These are phyloP conservation scores for Mechanitis messenoides DNA, from an alignment of 2,888 invertebrate species.

Conservation along the genomic window DNA sequence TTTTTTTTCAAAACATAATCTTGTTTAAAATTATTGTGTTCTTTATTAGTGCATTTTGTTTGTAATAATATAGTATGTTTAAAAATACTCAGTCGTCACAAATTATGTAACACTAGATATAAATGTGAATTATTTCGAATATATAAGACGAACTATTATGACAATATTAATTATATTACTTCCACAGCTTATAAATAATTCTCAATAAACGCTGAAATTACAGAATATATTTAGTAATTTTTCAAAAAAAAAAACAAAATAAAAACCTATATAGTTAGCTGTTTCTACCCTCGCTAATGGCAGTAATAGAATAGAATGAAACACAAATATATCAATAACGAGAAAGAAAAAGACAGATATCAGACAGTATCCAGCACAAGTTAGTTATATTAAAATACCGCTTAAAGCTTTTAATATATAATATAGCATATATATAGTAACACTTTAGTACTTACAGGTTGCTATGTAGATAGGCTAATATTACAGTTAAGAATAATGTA, in stretches of 20 bases:
- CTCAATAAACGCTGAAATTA: too few relatives aligned
- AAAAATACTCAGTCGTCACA: constrained; percentile 25
- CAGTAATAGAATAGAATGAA: neutral
- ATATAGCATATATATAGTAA: constrained; percentile 19
- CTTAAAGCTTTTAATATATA: constrained; percentile 23
- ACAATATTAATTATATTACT: too few relatives aligned
- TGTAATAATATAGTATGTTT: constrained; percentile 2
- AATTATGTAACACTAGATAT: constrained; percentile 11
- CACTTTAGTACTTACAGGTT: constrained; percentile 23
- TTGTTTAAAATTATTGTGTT: too few relatives aligned
- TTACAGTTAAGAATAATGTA: constrained; percentile 7
- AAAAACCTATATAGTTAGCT: too few relatives aligned
- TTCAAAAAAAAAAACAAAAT: neutral
- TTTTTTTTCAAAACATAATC: too few relatives aligned
- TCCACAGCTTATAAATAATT: too few relatives aligned
- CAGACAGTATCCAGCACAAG: constrained; percentile 37
- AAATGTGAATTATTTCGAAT: too few relatives aligned
- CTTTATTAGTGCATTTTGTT: neutral
- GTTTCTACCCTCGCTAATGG: too few relatives aligned
- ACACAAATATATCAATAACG: constrained; percentile 7
- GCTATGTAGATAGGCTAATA: constrained; percentile 21
- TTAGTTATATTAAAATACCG: constrained; percentile 35
- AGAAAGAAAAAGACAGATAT: neutral
- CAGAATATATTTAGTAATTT: too few relatives aligned
- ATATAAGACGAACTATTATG: too few relatives aligned